Evolutionary conservation across 2,888 invertebrate genomes (phyloP), one percentile per base, ranked within the genome.

Genomic region (Caenorhabditis uteleia): DNA sequence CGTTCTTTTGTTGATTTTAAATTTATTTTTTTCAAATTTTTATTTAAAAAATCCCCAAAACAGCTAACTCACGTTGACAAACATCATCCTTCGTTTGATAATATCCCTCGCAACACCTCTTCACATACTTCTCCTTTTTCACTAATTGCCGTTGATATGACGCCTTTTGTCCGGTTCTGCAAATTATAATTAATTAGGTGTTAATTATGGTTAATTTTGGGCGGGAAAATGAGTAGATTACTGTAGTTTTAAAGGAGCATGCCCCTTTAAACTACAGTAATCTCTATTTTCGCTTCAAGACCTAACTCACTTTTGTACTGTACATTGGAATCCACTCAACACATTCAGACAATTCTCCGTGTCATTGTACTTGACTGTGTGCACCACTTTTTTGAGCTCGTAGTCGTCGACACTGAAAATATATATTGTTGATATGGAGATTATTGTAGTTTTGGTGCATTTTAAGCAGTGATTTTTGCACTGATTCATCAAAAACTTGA

Each of bases 81-180:
- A 64, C 43, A 36, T 70, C 66, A 4, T 79, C 70, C 39, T 68
- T 66, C 18, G 75, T 75, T 57, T 81, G 75, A 34, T 66, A 68
- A 62, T 79, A 82, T 18, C 82, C 82, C 23, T 78, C 70, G 61
- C 82, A 82, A 53, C 82, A 82, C 21, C 47, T 48, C 43, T 73
- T 73, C 39, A 77, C 70, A 40, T 75, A 57, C 31, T 68, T 70
- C n/a, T 64, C 64, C 45, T 60, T 71, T 50, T 74, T 66, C 43
- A 74, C 71, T 20, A 77, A 68, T 23, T 73, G 66, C 5, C 74
- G 68, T 83, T 89, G 90, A 84, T 89, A 90, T 5, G 90, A 88
- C 2, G 88, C 88, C 71, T 89, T 89, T 83, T 61, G 65, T n/a
- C 78, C 77, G 1, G 51, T 61, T 48, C 77, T 80, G 54, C 3